Percentiles rank a stretch among this genome's conserved stretches.
Evolutionary conservation across 2,113 vertebrate species (phyloP).

Genomic region (Sciurus niger): DNA sequence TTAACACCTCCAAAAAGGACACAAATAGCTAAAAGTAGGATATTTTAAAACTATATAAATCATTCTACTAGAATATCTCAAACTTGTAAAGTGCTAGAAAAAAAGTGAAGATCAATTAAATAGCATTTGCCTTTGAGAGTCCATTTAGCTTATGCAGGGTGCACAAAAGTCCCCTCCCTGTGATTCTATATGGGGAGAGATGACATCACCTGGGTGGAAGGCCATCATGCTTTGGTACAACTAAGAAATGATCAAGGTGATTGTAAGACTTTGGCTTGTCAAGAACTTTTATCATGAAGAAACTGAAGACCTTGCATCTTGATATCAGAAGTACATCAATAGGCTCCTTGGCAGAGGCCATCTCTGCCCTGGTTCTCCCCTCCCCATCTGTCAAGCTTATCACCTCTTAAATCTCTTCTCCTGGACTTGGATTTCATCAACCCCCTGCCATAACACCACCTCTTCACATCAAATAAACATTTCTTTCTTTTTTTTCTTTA

Average conservation of each 20-base stretch:
- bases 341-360: not conserved
- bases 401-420: not conserved
- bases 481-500: not conserved
- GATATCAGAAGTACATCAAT: not conserved
- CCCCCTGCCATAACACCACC: not conserved
- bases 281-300: constrained; percentile 14
- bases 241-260: not conserved
- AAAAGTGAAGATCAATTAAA: constrained; percentile 71
- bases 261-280: constrained; percentile 3
- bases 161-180: not conserved
- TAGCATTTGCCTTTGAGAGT: constrained; percentile 47
- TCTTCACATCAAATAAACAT: not conserved
- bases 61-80: constrained; percentile 78
- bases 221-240: constrained; percentile 2
- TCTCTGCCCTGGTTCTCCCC: not conserved
- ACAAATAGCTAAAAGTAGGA: constrained; percentile 68
- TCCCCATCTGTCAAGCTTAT: not conserved
- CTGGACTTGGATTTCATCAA: not conserved
- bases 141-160: not conserved
- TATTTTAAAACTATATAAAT: constrained; percentile 80
- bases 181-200: not conserved
- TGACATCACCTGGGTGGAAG: not conserved
- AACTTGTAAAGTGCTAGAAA: constrained; percentile 68
- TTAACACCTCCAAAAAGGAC: constrained; percentile 78
- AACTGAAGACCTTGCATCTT: not conserved